A percentile compares a stretch with the other conserved stretches of the same genome.
Evolutionary conservation across 2,113 vertebrate genomes (phyloP).

Genomic region (human): GRCh38 chr6:168665001-168665500

Average conservation of each 20-base stretch:
- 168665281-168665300: not conserved
- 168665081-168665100: conserved; percentile 61
- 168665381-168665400: not conserved
- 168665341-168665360: conserved; percentile 56
- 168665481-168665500: not conserved
- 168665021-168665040: conserved; percentile 62
- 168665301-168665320: fast-evolving
- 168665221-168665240: not conserved
- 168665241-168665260: conserved; percentile 35
- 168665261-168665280: fast-evolving
- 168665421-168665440: not conserved
- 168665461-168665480: fast-evolving
- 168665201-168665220: not conserved
- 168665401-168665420: no score
- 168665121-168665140: conserved; percentile 42
- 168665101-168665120: conserved; percentile 73
- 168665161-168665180: conserved; percentile 53
- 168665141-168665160: conserved; percentile 64
- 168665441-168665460: fast-evolving
- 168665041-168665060: conserved; percentile 74
- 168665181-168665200: conserved; percentile 35
- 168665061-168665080: conserved; percentile 67
- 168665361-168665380: conserved; percentile 47
- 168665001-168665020: conserved; percentile 53
- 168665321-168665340: fast-evolving